phyloP scores from a whole-genome alignment of 37 sponge, comb jelly and placozoan species.

The Trichoplax adhaerens region DNA sequence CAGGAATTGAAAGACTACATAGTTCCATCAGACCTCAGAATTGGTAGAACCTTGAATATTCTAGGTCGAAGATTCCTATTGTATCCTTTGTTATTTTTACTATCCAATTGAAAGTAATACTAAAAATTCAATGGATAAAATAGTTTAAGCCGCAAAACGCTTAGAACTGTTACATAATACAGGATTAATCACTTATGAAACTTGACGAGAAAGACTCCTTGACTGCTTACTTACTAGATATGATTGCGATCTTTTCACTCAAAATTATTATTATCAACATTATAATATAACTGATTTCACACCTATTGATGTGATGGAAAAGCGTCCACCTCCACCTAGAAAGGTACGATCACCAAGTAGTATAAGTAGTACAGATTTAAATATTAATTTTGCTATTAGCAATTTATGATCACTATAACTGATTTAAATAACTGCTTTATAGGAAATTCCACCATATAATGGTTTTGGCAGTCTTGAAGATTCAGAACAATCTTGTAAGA shows the following conservation, averaged over 20 bases:
- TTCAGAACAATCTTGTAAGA: constrained; percentile 78
- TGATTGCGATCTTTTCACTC: constrained; percentile 89
- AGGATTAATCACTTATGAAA: too few species aligned
- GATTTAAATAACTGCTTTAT: not conserved
- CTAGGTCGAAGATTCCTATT: constrained; percentile 73
- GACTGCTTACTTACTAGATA: constrained; percentile 18
- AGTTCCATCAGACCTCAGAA: constrained; percentile 60
- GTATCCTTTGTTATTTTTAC: constrained; percentile 21
- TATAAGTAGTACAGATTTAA: too few species aligned
- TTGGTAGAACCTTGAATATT: constrained; percentile 73
- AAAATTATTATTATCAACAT: constrained; percentile 42
- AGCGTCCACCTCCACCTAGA: constrained; percentile 14
- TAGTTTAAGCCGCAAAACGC: too few species aligned
- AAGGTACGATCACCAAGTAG: not conserved
- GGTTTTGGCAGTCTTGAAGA: constrained; percentile 95
- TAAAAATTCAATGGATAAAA: too few species aligned
- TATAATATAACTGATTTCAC: constrained; percentile 47
- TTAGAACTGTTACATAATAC: too few species aligned
- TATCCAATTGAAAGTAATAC: too few species aligned
- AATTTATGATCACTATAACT: not conserved
- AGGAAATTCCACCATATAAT: constrained; percentile 83
- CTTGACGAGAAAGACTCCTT: too few species aligned
- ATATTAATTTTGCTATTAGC: not conserved
- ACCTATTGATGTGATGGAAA: constrained; percentile 24
- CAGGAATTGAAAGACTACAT: constrained; percentile 86